A percentile compares a stretch with the other conserved stretches of the same genome.
These are phyloP conservation scores for Dermochelys coriacea DNA, from an alignment of 2,797 vertebrate species.

Conservation along the genomic window DNA sequence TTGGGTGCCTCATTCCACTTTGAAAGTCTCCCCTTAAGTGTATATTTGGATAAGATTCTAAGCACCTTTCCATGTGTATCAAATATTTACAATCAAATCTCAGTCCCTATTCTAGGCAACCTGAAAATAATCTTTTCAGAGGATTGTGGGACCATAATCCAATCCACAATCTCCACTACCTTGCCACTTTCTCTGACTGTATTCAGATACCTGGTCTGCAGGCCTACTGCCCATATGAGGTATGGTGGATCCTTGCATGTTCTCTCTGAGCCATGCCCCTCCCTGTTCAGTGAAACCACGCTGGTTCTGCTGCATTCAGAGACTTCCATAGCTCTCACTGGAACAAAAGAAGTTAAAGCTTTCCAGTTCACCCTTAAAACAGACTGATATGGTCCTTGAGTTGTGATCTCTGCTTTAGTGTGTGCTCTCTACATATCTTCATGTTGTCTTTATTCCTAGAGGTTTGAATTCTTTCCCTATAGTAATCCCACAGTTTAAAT, in stretches of 20 bases:
- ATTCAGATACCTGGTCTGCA: background rate
- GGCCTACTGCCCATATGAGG: background rate
- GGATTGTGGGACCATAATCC: background rate
- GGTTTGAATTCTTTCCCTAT: background rate
- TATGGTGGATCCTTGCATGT: background rate
- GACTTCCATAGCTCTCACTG: background rate
- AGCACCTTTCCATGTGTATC: background rate
- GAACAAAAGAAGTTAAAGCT: background rate
- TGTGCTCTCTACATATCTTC: background rate
- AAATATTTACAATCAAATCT: background rate
- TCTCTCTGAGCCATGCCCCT: background rate
- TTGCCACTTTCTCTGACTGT: background rate
- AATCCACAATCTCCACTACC: background rate
- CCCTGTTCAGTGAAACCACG: background rate
- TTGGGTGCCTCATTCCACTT: background rate
- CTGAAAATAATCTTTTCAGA: rapidly evolving
- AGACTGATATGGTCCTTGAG: background rate
- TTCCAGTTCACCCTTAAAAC: background rate
- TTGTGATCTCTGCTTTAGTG: background rate
- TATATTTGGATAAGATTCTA: background rate
- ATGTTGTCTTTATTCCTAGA: background rate
- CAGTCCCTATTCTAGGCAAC: background rate
- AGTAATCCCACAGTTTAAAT: background rate
- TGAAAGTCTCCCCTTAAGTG: background rate
- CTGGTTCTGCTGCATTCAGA: background rate